A percentile compares a stretch with the other conserved stretches of the same genome.
Evolutionary conservation across 92 coral and sea anemone genomes (phyloP).

Genomic region (Phenganax marumi): DNA sequence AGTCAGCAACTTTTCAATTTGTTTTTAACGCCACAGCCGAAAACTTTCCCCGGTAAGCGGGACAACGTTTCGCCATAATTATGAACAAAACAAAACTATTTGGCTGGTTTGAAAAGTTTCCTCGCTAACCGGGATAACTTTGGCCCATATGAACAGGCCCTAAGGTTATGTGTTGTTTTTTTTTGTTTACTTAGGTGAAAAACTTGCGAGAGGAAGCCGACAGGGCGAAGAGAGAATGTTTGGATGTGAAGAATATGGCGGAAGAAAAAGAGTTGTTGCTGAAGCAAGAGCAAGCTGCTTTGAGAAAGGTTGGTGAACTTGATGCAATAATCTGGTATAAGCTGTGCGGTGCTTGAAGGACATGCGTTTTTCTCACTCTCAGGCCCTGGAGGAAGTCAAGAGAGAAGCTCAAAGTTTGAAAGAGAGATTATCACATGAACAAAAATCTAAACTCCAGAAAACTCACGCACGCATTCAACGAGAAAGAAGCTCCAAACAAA

Average conservation of each 20-base stretch:
- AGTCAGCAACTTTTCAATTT: no score
- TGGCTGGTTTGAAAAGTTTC: no score
- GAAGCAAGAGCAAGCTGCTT: constrained; percentile 92
- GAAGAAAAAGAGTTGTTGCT: constrained; percentile 83
- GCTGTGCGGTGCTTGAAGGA: background rate
- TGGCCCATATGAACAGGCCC: no score
- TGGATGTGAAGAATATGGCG: constrained; percentile 84
- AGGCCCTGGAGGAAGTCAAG: constrained; percentile 91
- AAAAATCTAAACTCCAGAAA: constrained; percentile 89
- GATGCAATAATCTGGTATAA: background rate
- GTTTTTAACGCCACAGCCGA: no score
- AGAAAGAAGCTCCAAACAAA: constrained; percentile 78
- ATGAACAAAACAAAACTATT: no score
- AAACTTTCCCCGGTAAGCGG: no score
- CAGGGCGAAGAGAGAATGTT: constrained; percentile 88
- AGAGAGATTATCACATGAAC: constrained; percentile 83
- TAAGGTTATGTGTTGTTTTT: background rate
- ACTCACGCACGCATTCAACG: constrained; percentile 92
- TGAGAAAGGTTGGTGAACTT: constrained; percentile 68
- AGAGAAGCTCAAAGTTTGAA: constrained; percentile 82
- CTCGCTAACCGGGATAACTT: no score
- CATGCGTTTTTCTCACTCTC: background rate
- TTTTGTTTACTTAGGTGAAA: constrained; percentile 59
- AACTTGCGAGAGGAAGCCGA: constrained; percentile 95
- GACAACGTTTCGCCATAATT: no score